Evolutionary conservation across 2,888 invertebrate species (phyloP).

Genomic region (Zygaena filipendulae): DNA sequence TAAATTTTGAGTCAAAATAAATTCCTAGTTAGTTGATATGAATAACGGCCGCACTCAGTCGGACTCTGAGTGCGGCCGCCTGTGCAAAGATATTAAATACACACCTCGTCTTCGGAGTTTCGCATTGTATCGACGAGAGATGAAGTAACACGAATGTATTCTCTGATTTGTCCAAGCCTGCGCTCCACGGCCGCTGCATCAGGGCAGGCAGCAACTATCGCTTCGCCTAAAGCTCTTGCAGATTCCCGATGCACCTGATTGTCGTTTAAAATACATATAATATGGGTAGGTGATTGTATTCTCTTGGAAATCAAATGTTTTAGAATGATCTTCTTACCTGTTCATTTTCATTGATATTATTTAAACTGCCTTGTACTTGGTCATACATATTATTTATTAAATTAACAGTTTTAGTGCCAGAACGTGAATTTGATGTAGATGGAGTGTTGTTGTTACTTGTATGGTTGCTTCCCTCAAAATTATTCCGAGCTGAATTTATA

Average conservation of each 20-base stretch:
- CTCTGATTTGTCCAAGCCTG: slow-evolving; percentile 76
- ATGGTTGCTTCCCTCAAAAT: slow-evolving; percentile 43
- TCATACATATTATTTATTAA: slow-evolving; percentile 63
- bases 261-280: neutral
- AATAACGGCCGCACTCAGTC: neutral
- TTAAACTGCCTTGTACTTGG: slow-evolving; percentile 48
- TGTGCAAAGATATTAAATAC: slow-evolving; percentile 9
- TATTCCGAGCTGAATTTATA: slow-evolving; percentile 51
- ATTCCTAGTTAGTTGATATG: neutral
- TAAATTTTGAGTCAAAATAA: neutral
- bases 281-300: neutral
- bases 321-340: slow-evolving; percentile 38
- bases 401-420: slow-evolving; percentile 51
- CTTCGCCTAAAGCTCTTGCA: slow-evolving; percentile 52
- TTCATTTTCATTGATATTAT: slow-evolving; percentile 51
- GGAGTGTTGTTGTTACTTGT: slow-evolving; percentile 47
- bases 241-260: slow-evolving; percentile 49
- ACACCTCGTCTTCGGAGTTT: slow-evolving; percentile 76
- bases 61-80: neutral
- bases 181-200: slow-evolving; percentile 76
- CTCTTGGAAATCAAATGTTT: neutral
- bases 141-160: slow-evolving; percentile 77
- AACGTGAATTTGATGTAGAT: slow-evolving; percentile 35
- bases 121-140: slow-evolving; percentile 76
- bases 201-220: slow-evolving; percentile 62